Percentiles rank a stretch among this genome's conserved stretches.
Conservation (phyloP, 2,888 invertebrate genomes). For the Amorpha juglandis region DNA sequence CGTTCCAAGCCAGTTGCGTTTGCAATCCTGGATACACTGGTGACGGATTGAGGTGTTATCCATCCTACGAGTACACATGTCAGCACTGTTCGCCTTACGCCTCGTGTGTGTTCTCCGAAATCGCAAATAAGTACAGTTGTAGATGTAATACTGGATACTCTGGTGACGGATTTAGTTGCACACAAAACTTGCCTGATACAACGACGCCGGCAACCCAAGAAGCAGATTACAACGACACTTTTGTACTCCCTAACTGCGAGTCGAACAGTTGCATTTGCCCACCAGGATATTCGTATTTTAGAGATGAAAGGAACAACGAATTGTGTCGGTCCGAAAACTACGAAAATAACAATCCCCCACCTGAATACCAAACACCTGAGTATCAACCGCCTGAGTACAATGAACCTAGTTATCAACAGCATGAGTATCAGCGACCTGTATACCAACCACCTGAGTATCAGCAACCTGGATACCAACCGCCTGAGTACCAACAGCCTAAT, state of each 20-base stretch:
- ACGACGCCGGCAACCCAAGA: conserved; percentile 44
- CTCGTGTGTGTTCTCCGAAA: conserved; percentile 52
- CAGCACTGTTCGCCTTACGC: conserved; percentile 63
- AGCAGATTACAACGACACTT: conserved; percentile 66
- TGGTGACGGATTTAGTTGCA: conserved; percentile 85
- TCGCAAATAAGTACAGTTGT: conserved; percentile 72
- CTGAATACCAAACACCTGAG: not conserved
- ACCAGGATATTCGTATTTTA: conserved; percentile 61
- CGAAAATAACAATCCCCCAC: conserved; percentile 24
- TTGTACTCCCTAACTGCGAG: conserved; percentile 66
- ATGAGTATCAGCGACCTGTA: not conserved
- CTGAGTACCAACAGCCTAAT: not conserved
- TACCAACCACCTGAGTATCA: not conserved
- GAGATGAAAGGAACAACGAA: conserved; percentile 63
- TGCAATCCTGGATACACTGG: conserved; percentile 91
- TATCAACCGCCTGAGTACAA: not conserved
- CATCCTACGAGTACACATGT: conserved; percentile 52
- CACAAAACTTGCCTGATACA: conserved; percentile 28
- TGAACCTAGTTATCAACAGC: not conserved
- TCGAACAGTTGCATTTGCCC: conserved; percentile 63
- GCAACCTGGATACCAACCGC: not conserved
- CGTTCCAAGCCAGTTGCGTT: conserved; percentile 75
- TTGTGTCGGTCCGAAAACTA: conserved; percentile 58
- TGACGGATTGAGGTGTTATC: conserved; percentile 87
- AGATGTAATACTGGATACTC: conserved; percentile 87